Percentiles rank a stretch among this genome's conserved stretches.
These are phyloP conservation scores for Sialis fuliginosa DNA, from an alignment of 2,888 invertebrate species.

Conservation along the genomic window DNA sequence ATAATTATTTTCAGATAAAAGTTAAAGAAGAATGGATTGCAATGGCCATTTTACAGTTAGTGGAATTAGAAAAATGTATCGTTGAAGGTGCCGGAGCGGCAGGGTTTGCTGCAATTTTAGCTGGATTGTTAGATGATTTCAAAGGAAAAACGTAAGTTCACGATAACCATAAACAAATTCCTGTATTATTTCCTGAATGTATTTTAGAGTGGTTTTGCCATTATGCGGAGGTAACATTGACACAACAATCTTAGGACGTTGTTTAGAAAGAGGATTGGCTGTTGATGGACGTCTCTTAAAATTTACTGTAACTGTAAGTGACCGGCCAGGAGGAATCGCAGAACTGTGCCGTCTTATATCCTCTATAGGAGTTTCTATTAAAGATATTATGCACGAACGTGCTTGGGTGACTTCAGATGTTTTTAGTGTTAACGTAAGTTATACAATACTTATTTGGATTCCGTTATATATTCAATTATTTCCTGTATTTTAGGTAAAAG, in stretches of 20 bases:
- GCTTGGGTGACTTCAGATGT: slow-evolving; percentile 88
- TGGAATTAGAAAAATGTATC: slow-evolving; percentile 50
- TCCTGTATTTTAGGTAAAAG: slow-evolving; percentile 51
- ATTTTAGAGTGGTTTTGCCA: slow-evolving; percentile 59
- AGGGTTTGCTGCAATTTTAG: slow-evolving; percentile 47
- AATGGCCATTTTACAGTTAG: slow-evolving; percentile 38
- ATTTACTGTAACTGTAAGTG: slow-evolving; percentile 63
- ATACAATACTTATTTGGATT: background rate
- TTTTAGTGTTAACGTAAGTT: slow-evolving; percentile 48
- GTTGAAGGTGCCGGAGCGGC: slow-evolving; percentile 58
- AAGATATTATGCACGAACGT: slow-evolving; percentile 90
- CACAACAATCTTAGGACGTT: slow-evolving; percentile 74
- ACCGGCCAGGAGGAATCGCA: slow-evolving; percentile 75
- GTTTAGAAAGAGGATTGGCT: slow-evolving; percentile 73
- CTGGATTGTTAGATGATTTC: slow-evolving; percentile 43
- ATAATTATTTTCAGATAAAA: slow-evolving; percentile 22
- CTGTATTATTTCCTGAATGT: background rate
- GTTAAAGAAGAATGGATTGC: slow-evolving; percentile 47
- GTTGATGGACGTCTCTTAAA: slow-evolving; percentile 64
- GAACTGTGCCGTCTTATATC: slow-evolving; percentile 64
- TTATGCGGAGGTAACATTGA: slow-evolving; percentile 85
- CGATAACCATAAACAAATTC: background rate
- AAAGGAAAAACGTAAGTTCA: slow-evolving; percentile 39
- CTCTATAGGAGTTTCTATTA: slow-evolving; percentile 70
- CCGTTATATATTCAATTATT: background rate